Evolutionary conservation across 2,113 vertebrate species (phyloP).

Genomic region (Tretioscincus oriximinensis): DNA sequence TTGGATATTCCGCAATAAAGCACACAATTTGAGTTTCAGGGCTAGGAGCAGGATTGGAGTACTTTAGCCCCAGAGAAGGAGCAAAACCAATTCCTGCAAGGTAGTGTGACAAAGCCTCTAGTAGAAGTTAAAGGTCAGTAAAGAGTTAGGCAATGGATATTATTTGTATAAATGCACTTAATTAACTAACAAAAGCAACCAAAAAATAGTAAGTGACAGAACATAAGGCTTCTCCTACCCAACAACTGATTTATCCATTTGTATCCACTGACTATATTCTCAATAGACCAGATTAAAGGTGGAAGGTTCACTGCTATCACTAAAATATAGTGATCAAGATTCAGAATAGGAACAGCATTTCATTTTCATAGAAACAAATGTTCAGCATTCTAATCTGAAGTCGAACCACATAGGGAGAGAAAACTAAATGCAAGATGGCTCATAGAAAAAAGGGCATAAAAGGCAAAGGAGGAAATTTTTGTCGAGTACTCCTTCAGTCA

Average conservation of each 20-base stretch:
- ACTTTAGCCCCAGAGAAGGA: too few relatives aligned
- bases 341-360: background rate
- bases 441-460: background rate
- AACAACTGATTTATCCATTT: background rate
- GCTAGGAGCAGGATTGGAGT: too few relatives aligned
- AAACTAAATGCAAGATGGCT: background rate
- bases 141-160: too few relatives aligned
- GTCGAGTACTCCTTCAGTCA: background rate
- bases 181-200: too few relatives aligned
- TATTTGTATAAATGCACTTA: too few relatives aligned
- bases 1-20: too few relatives aligned
- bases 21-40: too few relatives aligned
- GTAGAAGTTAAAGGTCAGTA: too few relatives aligned
- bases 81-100: too few relatives aligned
- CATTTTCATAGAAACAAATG: constrained; percentile 18
- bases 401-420: background rate
- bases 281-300: background rate
- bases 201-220: too few relatives aligned
- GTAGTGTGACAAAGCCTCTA: too few relatives aligned
- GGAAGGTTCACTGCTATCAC: background rate
- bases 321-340: background rate
- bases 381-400: constrained; percentile 9
- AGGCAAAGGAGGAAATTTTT: background rate
- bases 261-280: background rate
- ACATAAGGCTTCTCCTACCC: background rate